Conservation (phyloP, 1,140 invertebrate genomes). For the Sarcophaga bullata region DNA sequence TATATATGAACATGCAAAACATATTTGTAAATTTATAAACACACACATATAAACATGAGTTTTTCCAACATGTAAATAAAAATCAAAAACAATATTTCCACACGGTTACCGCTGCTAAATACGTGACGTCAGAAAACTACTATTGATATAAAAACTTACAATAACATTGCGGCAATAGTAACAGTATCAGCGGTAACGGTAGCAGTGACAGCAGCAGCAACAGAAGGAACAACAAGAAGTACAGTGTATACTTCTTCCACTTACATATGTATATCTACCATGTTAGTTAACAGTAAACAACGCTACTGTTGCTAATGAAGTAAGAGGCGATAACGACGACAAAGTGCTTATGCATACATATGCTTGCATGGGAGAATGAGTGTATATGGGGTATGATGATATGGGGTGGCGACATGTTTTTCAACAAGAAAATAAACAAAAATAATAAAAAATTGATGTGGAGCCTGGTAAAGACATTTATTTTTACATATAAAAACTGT, state of each 20-base stretch:
- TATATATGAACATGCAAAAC: too few species aligned
- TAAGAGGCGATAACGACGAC: too few species aligned
- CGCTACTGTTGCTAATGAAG: not conserved
- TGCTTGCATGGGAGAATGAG: not conserved
- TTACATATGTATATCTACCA: not conserved
- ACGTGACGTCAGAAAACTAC: too few species aligned
- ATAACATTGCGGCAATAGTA: too few species aligned
- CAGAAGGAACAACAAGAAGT: not conserved
- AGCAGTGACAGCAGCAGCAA: not conserved
- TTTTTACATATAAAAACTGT: constrained; percentile 11
- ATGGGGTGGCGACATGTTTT: constrained; percentile 33
- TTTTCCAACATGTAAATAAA: too few species aligned
- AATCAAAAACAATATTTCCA: too few species aligned
- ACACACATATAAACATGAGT: too few species aligned
- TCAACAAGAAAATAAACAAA: not conserved
- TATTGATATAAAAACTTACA: too few species aligned
- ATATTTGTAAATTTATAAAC: too few species aligned
- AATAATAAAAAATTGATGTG: constrained; percentile 20
- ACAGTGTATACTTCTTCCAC: not conserved
- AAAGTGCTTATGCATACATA: too few species aligned
- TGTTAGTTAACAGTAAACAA: constrained; percentile 2
- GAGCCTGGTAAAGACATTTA: constrained; percentile 33
- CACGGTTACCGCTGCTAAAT: too few species aligned
- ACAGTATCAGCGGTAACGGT: too few species aligned
- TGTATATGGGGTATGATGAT: constrained; percentile 12